A percentile compares a stretch with the other conserved stretches of the same genome.
Conservation (phyloP, 2,888 invertebrate genomes). For the Lochmaea crataegi region DNA sequence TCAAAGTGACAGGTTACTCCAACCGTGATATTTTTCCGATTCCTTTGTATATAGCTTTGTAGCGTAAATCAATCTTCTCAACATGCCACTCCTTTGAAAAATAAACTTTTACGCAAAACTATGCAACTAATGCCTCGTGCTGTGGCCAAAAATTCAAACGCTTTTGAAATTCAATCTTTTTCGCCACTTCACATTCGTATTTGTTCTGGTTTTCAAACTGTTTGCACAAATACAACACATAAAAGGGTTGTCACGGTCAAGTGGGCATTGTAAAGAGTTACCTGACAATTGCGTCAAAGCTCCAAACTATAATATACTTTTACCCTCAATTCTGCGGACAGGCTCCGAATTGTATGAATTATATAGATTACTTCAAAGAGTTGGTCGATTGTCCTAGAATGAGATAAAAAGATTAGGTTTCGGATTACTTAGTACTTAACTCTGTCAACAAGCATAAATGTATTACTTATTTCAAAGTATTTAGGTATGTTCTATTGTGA, state of each 20-base stretch:
- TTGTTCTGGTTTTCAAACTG: constrained; percentile 38
- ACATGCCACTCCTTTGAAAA: constrained; percentile 23
- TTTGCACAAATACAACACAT: constrained; percentile 41
- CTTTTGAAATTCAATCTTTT: constrained; percentile 36
- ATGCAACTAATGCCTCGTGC: constrained; percentile 27
- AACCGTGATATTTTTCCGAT: not conserved
- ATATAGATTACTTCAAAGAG: not conserved
- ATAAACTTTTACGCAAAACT: constrained; percentile 36
- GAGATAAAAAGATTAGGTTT: not conserved
- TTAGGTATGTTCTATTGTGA: not conserved
- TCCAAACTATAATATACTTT: constrained; percentile 1
- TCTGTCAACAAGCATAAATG: not conserved
- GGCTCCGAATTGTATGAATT: constrained; percentile 1
- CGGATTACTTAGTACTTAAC: not conserved
- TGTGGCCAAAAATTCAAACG: constrained; percentile 19
- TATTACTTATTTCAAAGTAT: not conserved
- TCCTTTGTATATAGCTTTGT: not conserved
- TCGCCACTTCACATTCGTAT: constrained; percentile 28
- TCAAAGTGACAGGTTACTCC: not conserved
- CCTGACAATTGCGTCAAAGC: constrained; percentile 48
- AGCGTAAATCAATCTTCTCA: constrained; percentile 6
- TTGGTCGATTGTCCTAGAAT: not conserved
- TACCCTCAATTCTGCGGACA: not conserved
- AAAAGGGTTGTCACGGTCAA: constrained; percentile 48
- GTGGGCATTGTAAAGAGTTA: constrained; percentile 40